Evolutionary conservation across 2,113 vertebrate species (phyloP), one percentile per base, ranked within the genome.

Genomic region (Paradoxurus hermaphroditus): DNA sequence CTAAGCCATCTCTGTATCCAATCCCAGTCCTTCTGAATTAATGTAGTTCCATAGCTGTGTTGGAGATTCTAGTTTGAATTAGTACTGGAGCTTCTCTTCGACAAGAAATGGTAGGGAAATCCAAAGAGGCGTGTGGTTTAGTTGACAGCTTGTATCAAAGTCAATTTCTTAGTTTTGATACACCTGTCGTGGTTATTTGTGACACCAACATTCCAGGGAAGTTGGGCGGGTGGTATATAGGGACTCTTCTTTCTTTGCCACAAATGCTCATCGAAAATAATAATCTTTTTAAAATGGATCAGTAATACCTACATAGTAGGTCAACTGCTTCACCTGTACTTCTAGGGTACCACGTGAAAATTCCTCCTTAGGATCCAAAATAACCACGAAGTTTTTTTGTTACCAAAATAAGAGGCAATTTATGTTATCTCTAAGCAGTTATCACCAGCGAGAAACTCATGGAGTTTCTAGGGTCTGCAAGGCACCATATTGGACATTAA

Each of bases 331-430:
- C 21, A 34, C 34, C 25, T 41, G 2, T 15, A 70, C 27, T 85
- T 95, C 79, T 68, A 68, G 65, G 7, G 10, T 56, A 72, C 12
- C 51, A 2, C 73, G 70, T 85, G 18, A 92, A 96, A 88, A 94
- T 90, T 68, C 49, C 83, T 79, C 73, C 63, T 53, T 31, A 65
- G 46, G 39, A 44, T 78, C 89, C 92, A 75, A 75, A 94, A 94
- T 70, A n/a, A 44, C 9, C 78, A 96, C 51, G 79, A n/a, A n/a
- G n/a, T n/a, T 29, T 23, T 95, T 95, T 96, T 63, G 70, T 90
- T 94, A 90, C 44, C 63, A 77, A 90, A 93, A 65, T 95, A 93
- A 86, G 79, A 95, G 86, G 75, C 78, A 86, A 85, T 96, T 97
- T 83, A 91, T 96, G 87, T 90, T 90, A 72, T 96, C 91, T 94